These are phyloP conservation scores for Ginglymostoma cirratum DNA, from an alignment of 2,113 vertebrate species.

Conservation along the genomic window DNA sequence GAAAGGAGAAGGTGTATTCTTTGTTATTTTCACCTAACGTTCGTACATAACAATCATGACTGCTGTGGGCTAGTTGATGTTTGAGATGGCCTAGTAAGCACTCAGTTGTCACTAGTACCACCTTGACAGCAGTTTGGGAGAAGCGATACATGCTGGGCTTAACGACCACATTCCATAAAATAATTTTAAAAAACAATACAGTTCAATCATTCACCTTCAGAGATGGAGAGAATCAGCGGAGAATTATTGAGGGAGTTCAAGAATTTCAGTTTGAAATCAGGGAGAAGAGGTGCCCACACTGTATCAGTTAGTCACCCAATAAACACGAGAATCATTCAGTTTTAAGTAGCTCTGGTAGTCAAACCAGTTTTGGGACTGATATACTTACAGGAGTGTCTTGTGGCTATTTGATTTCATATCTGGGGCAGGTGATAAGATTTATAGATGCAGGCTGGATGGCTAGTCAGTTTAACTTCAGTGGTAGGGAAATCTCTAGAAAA, in stretches of 20 bases:
- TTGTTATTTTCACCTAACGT: neutral
- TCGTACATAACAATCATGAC: neutral
- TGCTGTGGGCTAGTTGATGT: neutral
- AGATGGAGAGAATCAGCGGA: neutral
- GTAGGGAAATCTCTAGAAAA: no score
- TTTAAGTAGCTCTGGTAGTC: neutral
- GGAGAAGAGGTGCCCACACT: neutral
- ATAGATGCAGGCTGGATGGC: neutral
- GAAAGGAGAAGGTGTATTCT: neutral
- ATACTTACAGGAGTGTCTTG: neutral
- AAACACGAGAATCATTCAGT: neutral
- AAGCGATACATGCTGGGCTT: neutral
- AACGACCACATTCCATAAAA: neutral
- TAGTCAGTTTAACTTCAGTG: no score
- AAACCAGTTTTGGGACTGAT: neutral
- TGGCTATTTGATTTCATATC: neutral
- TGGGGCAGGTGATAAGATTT: neutral
- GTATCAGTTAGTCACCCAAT: neutral
- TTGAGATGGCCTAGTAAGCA: neutral
- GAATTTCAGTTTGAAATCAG: neutral
- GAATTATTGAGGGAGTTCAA: neutral
- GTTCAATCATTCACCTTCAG: neutral
- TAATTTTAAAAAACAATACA: neutral
- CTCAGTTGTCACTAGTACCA: neutral
- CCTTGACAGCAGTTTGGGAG: neutral